Percentiles rank a stretch among this genome's conserved stretches.
These are phyloP conservation scores for Lordiphosa fenestrarum DNA, from an alignment of 2,888 invertebrate genomes.

Conservation along the genomic window DNA sequence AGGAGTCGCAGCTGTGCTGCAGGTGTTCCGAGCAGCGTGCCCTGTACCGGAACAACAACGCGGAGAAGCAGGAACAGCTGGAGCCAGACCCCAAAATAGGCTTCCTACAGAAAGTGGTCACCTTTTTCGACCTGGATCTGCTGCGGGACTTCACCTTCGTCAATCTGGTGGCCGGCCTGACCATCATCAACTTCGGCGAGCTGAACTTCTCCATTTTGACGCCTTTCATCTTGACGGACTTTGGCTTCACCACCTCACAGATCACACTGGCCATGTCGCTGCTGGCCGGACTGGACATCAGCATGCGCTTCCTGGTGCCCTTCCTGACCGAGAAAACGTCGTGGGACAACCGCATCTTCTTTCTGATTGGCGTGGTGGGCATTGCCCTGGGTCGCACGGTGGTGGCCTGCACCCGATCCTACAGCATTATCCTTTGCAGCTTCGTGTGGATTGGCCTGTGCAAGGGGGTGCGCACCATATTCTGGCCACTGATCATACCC, in stretches of 20 bases:
- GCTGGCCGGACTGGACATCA: conserved; percentile 85
- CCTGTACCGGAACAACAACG: background rate
- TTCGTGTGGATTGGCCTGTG: conserved; percentile 86
- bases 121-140: conserved; percentile 87
- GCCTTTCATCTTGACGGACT: conserved; percentile 87
- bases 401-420: conserved; percentile 84
- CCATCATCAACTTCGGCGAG: conserved; percentile 86
- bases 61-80: conserved; percentile 11
- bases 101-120: conserved; percentile 82
- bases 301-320: conserved; percentile 85
- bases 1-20: conserved; percentile 65
- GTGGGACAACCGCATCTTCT: conserved; percentile 87
- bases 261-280: conserved; percentile 87
- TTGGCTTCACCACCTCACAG: conserved; percentile 82
- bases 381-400: conserved; percentile 84
- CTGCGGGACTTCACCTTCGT: conserved; percentile 86
- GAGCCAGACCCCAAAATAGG: conserved; percentile 37
- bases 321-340: conserved; percentile 86
- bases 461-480: conserved; percentile 87
- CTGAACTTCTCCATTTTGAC: conserved; percentile 87
- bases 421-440: conserved; percentile 82
- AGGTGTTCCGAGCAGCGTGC: conserved; percentile 70
- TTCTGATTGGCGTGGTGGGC: conserved; percentile 85
- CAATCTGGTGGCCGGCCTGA: conserved; percentile 86
- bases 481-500: conserved; percentile 88